A percentile compares a stretch with the other conserved stretches of the same genome.
These are phyloP conservation scores for Neoascia interrupta DNA, from an alignment of 2,888 invertebrate genomes.

Conservation along the genomic window DNA sequence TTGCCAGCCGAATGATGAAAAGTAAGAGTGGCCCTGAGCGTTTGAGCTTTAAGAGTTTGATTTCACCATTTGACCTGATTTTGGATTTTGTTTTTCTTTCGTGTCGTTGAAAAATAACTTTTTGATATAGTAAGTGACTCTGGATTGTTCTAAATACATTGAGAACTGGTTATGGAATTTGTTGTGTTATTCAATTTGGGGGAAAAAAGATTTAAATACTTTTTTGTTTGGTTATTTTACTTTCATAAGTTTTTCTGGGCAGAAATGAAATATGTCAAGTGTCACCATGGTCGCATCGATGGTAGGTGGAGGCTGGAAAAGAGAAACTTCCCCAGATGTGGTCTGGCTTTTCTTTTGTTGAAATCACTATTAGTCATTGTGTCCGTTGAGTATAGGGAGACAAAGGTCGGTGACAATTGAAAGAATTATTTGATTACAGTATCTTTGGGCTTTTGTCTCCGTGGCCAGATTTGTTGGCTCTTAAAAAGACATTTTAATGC, in stretches of 20 bases:
- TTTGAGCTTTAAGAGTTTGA: conserved; percentile 33
- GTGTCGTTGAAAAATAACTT: neutral
- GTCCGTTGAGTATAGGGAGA: neutral
- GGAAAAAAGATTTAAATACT: conserved; percentile 7
- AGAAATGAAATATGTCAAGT: conserved; percentile 17
- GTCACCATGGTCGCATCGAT: neutral
- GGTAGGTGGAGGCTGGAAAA: conserved; percentile 25
- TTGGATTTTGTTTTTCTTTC: neutral
- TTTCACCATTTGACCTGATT: conserved; percentile 45
- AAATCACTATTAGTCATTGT: neutral
- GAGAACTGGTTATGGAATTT: conserved; percentile 1
- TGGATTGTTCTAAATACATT: conserved; percentile 3
- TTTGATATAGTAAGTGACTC: no score
- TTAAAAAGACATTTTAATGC: no score
- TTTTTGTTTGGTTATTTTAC: no score
- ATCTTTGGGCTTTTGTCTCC: neutral
- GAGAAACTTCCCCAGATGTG: conserved; percentile 13
- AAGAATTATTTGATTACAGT: conserved; percentile 13
- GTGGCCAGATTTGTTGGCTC: neutral
- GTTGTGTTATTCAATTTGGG: neutral
- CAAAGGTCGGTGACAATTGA: conserved; percentile 2
- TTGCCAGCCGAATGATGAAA: conserved; percentile 7
- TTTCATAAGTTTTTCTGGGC: conserved; percentile 3
- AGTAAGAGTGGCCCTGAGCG: conserved; percentile 39
- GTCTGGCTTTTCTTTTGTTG: conserved; percentile 6